Percentiles rank a stretch among this genome's conserved stretches.
These are phyloP conservation scores for Tethea ocularis DNA, from an alignment of 2,888 invertebrate genomes.

Conservation along the genomic window DNA sequence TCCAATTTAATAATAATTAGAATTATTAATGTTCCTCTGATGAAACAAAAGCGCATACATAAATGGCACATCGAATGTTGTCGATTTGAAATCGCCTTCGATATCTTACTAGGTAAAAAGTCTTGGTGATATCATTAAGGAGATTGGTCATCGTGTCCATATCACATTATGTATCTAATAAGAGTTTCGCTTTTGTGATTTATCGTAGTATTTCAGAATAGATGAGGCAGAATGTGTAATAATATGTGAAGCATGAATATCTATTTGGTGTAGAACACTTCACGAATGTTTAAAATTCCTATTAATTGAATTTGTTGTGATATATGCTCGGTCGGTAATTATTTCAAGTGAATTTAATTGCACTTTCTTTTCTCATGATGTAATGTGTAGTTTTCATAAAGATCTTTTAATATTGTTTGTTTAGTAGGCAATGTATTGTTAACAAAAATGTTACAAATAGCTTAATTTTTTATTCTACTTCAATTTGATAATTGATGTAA, in stretches of 20 bases:
- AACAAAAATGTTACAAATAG: too few relatives aligned
- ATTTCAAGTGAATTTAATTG: not conserved
- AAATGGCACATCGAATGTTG: not conserved
- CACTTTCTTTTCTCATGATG: not conserved
- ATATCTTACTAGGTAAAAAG: not conserved
- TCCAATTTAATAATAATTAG: too few relatives aligned
- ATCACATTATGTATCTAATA: not conserved
- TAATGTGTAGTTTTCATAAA: not conserved
- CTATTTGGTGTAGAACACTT: not conserved
- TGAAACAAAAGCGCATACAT: not conserved
- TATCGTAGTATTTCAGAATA: not conserved
- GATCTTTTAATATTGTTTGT: not conserved
- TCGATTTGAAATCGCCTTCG: not conserved
- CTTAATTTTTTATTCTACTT: not conserved
- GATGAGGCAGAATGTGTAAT: not conserved
- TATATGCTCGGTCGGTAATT: not conserved
- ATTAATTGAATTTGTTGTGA: not conserved
- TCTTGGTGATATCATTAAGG: not conserved
- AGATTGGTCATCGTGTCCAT: not conserved
- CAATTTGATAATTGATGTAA: conserved; percentile 2
- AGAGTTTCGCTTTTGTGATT: conserved; percentile 1
- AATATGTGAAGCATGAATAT: not conserved
- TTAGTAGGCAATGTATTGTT: too few relatives aligned
- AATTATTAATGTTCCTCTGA: not conserved
- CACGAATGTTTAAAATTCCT: not conserved